Conservation (phyloP, 2,888 invertebrate species). For the Saturnia japonica region DNA sequence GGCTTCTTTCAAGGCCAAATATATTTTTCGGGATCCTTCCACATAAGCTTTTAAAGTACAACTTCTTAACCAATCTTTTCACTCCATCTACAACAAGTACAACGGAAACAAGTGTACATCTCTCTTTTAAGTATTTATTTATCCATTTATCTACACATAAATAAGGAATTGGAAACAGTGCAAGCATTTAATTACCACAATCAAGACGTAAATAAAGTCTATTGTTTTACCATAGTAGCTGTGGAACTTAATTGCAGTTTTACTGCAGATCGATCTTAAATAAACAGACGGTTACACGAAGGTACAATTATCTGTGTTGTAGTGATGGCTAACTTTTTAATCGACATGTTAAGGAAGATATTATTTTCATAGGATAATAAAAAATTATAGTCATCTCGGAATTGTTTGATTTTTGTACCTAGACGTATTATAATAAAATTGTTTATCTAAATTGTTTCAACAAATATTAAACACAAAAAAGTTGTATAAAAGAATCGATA, state of each 20-base stretch:
- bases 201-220: neutral
- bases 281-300: neutral
- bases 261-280: constrained; percentile 4
- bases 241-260: neutral
- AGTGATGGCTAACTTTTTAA: neutral
- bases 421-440: no score
- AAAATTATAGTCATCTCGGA: neutral
- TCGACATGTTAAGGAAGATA: neutral
- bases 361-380: neutral
- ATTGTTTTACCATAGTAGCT: neutral
- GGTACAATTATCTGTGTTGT: neutral
- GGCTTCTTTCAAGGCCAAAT: no score
- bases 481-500: neutral
- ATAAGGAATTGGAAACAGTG: neutral
- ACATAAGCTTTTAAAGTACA: no score
- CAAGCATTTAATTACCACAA: neutral
- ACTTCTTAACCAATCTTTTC: neutral
- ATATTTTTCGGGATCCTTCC: no score
- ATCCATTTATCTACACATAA: neutral
- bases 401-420: neutral
- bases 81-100: neutral
- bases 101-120: neutral
- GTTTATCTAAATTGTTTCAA: no score
- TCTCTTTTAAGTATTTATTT: constrained; percentile 5
- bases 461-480: no score